Percentiles rank a stretch among this genome's conserved stretches.
phyloP scores from a whole-genome alignment of 2,113 vertebrate genomes.

The Tachycineta bicolor region DNA sequence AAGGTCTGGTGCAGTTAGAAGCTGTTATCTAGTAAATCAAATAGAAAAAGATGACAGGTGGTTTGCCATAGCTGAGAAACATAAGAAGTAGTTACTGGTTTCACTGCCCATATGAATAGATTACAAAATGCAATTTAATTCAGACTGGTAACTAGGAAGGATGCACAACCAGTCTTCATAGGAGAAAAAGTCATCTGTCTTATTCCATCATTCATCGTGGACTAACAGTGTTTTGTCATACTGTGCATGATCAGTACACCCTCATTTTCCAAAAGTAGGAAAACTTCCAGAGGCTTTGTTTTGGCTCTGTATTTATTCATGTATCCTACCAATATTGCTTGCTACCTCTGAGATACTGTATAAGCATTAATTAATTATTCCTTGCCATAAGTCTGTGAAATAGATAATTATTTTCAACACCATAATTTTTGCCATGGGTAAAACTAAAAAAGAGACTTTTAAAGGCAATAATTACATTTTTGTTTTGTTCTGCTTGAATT shows the following conservation, averaged over 20 bases:
- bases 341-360: background rate
- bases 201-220: background rate
- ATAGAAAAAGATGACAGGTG: background rate
- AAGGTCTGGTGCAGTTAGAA: background rate
- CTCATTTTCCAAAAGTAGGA: background rate
- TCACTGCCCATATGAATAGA: background rate
- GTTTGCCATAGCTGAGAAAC: constrained; percentile 11
- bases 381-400: background rate
- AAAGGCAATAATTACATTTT: background rate
- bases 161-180: background rate
- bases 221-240: background rate
- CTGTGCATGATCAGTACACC: background rate
- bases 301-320: background rate
- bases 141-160: background rate
- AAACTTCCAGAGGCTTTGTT: background rate
- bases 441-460: background rate
- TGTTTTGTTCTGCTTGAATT: background rate
- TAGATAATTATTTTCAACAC: background rate
- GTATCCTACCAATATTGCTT: background rate
- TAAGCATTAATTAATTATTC: constrained; percentile 5
- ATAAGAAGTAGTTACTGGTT: constrained; percentile 27
- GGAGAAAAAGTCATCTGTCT: background rate
- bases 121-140: constrained; percentile 27
- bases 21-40: background rate
- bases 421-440: background rate